These are phyloP conservation scores for Pogona vitticeps DNA, from an alignment of 2,113 vertebrate genomes.

Conservation along the genomic window DNA sequence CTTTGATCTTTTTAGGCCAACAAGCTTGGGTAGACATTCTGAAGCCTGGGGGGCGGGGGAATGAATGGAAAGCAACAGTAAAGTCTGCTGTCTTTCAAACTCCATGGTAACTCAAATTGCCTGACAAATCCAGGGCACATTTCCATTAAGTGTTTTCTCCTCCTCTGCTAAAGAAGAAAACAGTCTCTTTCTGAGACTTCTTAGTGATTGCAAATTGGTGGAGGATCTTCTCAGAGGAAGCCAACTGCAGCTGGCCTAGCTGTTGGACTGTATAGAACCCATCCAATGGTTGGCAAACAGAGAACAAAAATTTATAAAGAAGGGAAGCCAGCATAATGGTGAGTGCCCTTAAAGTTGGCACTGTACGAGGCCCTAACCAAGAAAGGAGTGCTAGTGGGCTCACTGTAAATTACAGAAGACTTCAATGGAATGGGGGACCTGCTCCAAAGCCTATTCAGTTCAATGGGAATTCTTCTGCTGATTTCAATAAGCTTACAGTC, in stretches of 20 bases:
- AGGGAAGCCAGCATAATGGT: conserved; percentile 13
- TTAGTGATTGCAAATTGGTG: not conserved
- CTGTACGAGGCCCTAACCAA: not conserved
- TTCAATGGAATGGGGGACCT: not conserved
- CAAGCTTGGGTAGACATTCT: conserved; percentile 13
- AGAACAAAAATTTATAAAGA: not conserved
- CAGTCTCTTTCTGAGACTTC: not conserved
- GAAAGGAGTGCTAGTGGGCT: not conserved
- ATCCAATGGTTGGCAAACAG: conserved; percentile 22
- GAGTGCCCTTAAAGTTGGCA: not conserved
- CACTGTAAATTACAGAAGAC: not conserved
- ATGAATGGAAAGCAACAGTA: not conserved
- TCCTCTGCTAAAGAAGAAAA: conserved; percentile 17
- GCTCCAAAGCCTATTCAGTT: conserved; percentile 24
- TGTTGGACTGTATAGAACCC: not conserved
- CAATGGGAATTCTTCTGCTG: conserved; percentile 19
- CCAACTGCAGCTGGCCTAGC: not conserved
- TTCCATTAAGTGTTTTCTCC: conserved; percentile 8
- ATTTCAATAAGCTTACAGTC: conserved; percentile 20
- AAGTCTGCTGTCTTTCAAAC: conserved; percentile 21
- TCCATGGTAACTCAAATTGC: conserved; percentile 25
- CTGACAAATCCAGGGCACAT: not conserved
- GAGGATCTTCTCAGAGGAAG: conserved; percentile 6
- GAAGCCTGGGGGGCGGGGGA: conserved; percentile 19
- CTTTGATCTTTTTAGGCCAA: conserved; percentile 24